phyloP scores from a whole-genome alignment of 53 echinoderm and acorn worm species.

The Mesocentrotus franciscanus region DNA sequence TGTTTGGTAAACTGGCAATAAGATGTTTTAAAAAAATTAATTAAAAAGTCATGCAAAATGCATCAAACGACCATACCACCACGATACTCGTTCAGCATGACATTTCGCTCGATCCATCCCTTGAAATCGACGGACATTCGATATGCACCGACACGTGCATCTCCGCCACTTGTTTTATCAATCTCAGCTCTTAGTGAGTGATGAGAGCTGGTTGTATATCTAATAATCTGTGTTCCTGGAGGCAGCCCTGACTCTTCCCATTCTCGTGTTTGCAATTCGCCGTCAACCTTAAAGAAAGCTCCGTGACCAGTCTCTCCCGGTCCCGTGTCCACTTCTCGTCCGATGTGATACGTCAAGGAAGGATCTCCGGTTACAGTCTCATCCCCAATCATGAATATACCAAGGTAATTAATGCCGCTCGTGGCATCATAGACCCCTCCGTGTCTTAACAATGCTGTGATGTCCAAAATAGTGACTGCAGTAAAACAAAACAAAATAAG shows the following conservation, averaged over 20 bases:
- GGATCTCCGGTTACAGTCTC: neutral
- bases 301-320: constrained; percentile 65
- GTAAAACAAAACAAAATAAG: neutral
- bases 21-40: too few species aligned
- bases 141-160: constrained; percentile 36
- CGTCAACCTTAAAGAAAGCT: neutral
- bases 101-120: neutral
- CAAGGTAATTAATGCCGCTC: neutral
- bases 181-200: neutral
- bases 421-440: neutral
- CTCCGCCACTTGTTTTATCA: neutral
- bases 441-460: neutral
- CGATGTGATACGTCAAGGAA: constrained; percentile 7
- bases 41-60: too few species aligned
- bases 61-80: neutral
- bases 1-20: too few species aligned
- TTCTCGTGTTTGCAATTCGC: neutral
- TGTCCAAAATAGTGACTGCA: constrained; percentile 1
- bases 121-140: neutral
- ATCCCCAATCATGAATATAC: constrained; percentile 32
- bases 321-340: constrained; percentile 62
- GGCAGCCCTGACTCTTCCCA: constrained; percentile 47
- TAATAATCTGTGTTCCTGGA: neutral
- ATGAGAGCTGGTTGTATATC: neutral
- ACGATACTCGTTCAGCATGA: constrained; percentile 50